Conservation (phyloP, 1,140 invertebrate genomes). For the Aphelenchoides besseyi region DNA sequence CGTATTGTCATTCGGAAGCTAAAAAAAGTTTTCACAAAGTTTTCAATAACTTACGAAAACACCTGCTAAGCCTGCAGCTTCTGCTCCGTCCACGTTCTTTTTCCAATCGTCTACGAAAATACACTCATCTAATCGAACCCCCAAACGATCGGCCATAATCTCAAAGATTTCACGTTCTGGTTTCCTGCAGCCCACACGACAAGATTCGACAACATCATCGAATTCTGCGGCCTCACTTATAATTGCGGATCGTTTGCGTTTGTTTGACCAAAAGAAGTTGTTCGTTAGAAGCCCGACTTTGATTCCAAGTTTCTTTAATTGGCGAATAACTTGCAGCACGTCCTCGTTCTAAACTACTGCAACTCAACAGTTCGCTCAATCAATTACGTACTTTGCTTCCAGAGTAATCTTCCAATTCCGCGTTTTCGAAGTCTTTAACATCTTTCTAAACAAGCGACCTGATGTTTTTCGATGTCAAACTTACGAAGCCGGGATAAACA, state of each 20-base stretch:
- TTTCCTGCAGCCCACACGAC: slow-evolving; percentile 9
- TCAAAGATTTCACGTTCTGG: slow-evolving; percentile 15
- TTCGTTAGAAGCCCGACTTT: slow-evolving; percentile 30
- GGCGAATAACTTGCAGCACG: slow-evolving; percentile 12
- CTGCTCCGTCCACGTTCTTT: slow-evolving; percentile 19
- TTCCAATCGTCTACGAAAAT: slow-evolving; percentile 26
- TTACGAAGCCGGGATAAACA: neutral
- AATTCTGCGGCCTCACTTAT: slow-evolving; percentile 6
- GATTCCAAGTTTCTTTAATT: slow-evolving; percentile 6
- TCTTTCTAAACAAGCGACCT: neutral
- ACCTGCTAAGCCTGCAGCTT: slow-evolving; percentile 18
- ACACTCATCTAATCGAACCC: neutral
- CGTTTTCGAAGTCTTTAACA: neutral
- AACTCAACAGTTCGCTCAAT: too few relatives aligned
- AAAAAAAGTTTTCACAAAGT: neutral
- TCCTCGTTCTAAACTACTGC: neutral
- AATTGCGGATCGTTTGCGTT: neutral
- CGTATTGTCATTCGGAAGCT: neutral
- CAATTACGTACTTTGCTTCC: neutral
- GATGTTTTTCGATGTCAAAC: neutral
- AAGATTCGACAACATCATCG: slow-evolving; percentile 19
- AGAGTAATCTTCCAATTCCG: neutral
- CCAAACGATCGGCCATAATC: neutral
- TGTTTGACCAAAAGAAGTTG: slow-evolving; percentile 15
- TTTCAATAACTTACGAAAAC: slow-evolving; percentile 6